Conservation (phyloP, 1,140 invertebrate genomes). For the Achatina immaculata region DNA sequence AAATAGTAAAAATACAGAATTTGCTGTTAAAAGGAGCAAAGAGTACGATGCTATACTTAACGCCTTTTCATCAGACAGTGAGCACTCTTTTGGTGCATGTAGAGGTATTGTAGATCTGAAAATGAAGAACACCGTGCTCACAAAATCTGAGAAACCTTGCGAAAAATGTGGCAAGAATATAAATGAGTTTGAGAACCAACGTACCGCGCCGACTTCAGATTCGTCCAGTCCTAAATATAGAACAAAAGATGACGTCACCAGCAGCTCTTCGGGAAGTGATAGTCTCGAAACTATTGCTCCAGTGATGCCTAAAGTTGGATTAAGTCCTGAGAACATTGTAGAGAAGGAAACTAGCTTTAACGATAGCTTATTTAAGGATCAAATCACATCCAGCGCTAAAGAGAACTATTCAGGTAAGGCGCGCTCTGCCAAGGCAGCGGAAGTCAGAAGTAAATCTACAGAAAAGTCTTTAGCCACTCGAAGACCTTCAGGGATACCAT, state of each 20-base stretch:
- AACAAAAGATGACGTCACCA: no score
- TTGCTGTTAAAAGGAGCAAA: neutral
- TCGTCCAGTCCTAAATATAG: no score
- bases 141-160: neutral
- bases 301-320: neutral
- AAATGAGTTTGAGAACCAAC: neutral
- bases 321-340: neutral
- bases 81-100: neutral
- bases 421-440: no score
- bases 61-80: neutral
- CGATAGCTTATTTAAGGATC: neutral
- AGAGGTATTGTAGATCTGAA: neutral
- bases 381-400: neutral
- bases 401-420: neutral
- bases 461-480: conserved; percentile 25
- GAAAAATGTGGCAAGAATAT: neutral
- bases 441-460: neutral
- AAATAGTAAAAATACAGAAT: neutral
- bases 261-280: no score
- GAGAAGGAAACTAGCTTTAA: neutral
- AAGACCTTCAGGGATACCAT: conserved; percentile 43
- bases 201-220: neutral
- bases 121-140: neutral
- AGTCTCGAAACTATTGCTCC: neutral
- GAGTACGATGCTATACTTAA: neutral